Evolutionary conservation across 2,888 invertebrate species (phyloP), one percentile per base, ranked within the genome.

Genomic region (Thera obeliscata): DNA sequence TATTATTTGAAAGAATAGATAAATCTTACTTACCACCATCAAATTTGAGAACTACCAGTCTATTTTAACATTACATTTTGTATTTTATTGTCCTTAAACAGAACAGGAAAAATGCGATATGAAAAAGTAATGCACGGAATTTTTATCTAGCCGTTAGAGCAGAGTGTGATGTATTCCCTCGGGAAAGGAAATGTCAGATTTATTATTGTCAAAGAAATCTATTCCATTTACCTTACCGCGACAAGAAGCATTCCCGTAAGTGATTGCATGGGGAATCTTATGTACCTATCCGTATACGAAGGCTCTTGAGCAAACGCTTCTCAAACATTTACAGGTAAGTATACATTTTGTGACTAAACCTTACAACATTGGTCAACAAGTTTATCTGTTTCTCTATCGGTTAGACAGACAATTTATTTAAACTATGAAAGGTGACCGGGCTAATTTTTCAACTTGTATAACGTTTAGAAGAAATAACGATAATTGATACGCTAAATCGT

Each of bases 111-210:
- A 48, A 36, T 50, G 7, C 2, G 35, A 59, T 11, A 36, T 49
- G 50, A 33, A 33, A 50, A 50, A 50, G 12, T 50, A 50, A 35
- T 54, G 12, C 58, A 12, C 36, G 49, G n/a, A 49, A 49, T 36
- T 36, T 59, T 58, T 36, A 7, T 48, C 11, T 48, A 49, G 36
- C 57, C 48, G 33, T n/a, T 48, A 36, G 59, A 50, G 50, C 48
- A 48, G 59, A 59, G 50, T 60, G 50, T 52, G 41, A 52, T 60
- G 56, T 62, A 61, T 55, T 36, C 9, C 35, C 22, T 48, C 36
- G 46, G 64, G 57, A 22, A 12, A 56, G 41, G 43, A 57, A 58
- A 52, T 41, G 48, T 43, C 54, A 58, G 43, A 35, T 57, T 35
- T 58, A 35, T 58, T 64, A 57, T 55, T 59, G 36, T 54, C 22